Evolutionary conservation across 2,888 invertebrate genomes (phyloP).

Genomic region (Eilema caniola): DNA sequence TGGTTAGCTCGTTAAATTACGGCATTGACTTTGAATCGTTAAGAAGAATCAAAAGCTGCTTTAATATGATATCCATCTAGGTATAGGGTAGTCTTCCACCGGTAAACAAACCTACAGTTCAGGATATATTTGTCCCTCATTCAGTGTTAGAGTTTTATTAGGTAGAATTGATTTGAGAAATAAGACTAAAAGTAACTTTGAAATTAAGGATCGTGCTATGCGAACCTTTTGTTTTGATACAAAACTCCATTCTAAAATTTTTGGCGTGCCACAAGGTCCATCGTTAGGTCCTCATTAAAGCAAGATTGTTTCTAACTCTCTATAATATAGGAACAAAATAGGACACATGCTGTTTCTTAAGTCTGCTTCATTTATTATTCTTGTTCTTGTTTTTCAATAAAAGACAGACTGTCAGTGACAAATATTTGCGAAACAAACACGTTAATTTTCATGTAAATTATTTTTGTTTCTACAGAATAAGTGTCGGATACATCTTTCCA

Average conservation of each 20-base stretch:
- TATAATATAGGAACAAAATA: background rate
- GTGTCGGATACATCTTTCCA: constrained; percentile 20
- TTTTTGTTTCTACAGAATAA: constrained; percentile 29
- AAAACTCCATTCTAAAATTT: background rate
- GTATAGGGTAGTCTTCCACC: background rate
- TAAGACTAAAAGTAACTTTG: background rate
- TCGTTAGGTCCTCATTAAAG: background rate
- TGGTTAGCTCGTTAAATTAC: background rate
- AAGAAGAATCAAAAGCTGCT: background rate
- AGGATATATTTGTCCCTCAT: background rate
- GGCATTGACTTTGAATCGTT: background rate
- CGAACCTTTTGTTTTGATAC: background rate
- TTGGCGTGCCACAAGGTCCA: background rate
- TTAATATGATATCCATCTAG: background rate
- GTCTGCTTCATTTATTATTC: constrained; percentile 36
- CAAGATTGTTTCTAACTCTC: background rate
- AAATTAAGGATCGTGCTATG: background rate
- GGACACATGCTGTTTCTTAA: background rate
- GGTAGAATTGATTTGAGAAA: background rate
- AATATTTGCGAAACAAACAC: constrained; percentile 27
- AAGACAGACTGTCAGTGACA: constrained; percentile 31
- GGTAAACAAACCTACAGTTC: background rate
- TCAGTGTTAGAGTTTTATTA: no score
- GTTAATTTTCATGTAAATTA: constrained; percentile 48
- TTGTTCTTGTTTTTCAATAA: constrained; percentile 37